These are phyloP conservation scores for Hemicentrotus pulcherrimus DNA, from an alignment of 35 echinoderm and acorn worm genomes.

Conservation along the genomic window DNA sequence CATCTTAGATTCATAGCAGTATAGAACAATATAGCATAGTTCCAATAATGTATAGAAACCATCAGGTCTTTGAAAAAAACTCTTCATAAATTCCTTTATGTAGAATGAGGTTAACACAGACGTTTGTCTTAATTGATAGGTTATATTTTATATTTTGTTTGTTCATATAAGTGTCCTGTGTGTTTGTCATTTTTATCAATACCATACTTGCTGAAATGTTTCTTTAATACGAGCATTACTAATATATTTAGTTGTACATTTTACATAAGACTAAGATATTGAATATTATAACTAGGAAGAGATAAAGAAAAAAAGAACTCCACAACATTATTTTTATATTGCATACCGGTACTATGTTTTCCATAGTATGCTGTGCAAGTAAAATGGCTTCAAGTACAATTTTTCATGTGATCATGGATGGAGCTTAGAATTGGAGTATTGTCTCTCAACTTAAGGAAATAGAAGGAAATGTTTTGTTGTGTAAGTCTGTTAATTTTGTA, in stretches of 20 bases:
- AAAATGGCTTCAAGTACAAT: no score
- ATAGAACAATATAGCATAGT: not conserved
- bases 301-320: not conserved
- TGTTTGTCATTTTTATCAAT: not conserved
- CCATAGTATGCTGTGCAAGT: no score
- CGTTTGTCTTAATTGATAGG: not conserved
- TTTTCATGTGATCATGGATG: no score
- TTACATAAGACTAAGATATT: not conserved
- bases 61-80: not conserved
- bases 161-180: not conserved
- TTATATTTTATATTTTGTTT: not conserved
- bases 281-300: not conserved
- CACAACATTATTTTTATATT: not conserved
- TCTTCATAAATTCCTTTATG: no score
- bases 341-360: not conserved
- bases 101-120: not conserved
- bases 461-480: no score
- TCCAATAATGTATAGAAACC: not conserved
- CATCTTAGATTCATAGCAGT: not conserved
- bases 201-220: constrained; percentile 2
- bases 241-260: not conserved
- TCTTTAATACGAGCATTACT: not conserved
- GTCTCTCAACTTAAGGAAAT: no score
- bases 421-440: no score
- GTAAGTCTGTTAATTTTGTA: no score